A percentile compares a stretch with the other conserved stretches of the same genome.
Evolutionary conservation across 2,797 vertebrate genomes (phyloP).

Genomic region (Pantherophis vulpinus): DNA sequence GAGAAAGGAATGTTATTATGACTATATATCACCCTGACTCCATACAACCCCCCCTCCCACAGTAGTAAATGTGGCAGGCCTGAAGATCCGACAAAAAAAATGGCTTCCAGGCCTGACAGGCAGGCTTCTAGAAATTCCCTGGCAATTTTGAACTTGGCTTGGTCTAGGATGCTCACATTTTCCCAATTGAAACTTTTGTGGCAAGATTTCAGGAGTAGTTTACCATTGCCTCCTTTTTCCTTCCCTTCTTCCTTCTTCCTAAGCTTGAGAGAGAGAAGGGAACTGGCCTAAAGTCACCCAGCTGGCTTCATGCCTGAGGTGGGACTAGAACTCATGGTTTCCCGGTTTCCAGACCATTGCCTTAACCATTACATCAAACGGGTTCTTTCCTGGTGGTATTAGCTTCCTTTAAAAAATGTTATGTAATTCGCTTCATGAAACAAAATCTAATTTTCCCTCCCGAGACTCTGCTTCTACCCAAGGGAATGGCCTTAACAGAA

Average conservation of each 20-base stretch:
- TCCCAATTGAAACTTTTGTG: background rate
- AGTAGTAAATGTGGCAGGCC: no score
- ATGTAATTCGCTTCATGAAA: background rate
- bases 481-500: conserved; percentile 38
- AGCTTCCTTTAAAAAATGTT: background rate
- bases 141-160: no score
- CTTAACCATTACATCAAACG: background rate
- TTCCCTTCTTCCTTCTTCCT: background rate
- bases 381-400: background rate
- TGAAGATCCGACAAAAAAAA: no score
- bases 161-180: no score
- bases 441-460: background rate
- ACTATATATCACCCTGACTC: no score
- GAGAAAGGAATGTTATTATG: no score
- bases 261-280: background rate
- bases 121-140: no score
- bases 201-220: background rate
- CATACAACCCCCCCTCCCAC: no score
- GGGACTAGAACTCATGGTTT: background rate
- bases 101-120: no score
- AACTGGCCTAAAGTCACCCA: background rate
- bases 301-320: background rate
- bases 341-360: background rate
- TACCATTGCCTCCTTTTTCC: background rate
- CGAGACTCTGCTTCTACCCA: background rate